Evolutionary conservation across 2,797 vertebrate genomes (phyloP).

Genomic region (Falco columbarius): DNA sequence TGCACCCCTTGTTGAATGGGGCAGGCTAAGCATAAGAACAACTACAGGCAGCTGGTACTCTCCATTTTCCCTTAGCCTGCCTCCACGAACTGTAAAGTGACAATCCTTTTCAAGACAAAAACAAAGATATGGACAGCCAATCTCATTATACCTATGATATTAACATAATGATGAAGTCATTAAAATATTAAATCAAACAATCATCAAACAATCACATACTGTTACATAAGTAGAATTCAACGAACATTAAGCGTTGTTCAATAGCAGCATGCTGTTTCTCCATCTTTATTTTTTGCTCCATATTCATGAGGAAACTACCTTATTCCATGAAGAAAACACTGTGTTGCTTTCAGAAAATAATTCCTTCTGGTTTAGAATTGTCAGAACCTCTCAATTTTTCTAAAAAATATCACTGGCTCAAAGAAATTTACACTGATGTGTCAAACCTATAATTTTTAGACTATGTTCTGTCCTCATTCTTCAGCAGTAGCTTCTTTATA

Average conservation of each 20-base stretch:
- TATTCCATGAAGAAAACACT: not conserved
- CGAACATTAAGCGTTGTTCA: not conserved
- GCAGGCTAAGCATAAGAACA: constrained; percentile 94
- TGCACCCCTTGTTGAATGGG: constrained; percentile 79
- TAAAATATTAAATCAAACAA: not conserved
- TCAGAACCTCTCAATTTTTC: not conserved
- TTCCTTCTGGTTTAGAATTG: not conserved
- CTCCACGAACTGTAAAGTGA: constrained; percentile 96
- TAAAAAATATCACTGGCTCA: not conserved
- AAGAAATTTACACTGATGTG: not conserved
- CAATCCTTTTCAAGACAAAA: constrained; percentile 85
- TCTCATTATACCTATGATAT: not conserved
- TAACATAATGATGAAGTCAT: not conserved
- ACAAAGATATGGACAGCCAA: not conserved
- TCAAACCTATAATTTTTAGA: not conserved
- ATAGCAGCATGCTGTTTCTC: not conserved
- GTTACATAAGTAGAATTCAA: not conserved
- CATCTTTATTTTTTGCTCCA: not conserved
- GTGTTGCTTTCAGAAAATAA: not conserved
- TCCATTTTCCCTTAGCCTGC: constrained; percentile 84
- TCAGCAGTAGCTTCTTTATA: not conserved
- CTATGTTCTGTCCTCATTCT: not conserved
- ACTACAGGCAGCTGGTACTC: constrained; percentile 94
- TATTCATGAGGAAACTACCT: not conserved
- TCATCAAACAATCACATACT: not conserved